Evolutionary conservation across 2,797 vertebrate species (phyloP), one percentile per base, ranked within the genome.

Genomic region (Oreochromis grahami): DNA sequence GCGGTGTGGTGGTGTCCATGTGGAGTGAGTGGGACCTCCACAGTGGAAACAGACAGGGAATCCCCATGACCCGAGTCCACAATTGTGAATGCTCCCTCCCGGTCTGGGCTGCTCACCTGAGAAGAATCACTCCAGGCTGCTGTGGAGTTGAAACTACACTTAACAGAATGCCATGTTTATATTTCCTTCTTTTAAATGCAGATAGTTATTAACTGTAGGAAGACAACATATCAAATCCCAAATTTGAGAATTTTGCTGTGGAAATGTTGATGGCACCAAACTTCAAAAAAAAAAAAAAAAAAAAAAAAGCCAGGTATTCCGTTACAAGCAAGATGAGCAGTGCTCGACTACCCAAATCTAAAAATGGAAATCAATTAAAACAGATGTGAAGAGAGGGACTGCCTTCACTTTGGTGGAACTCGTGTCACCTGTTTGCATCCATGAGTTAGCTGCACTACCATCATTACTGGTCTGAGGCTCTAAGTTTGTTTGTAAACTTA

Each of bases 51-150:
- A 1, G 97, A 97, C 60, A 97, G 95, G 0, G 98, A 97, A 85
- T 98, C 98, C 2, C 97, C 97, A 29, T 97, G 97, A 55, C 98
- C 98, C 0, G 98, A 99, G 91, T 99, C 98, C 60, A 96, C 94
- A 34, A 98, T 94, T 53, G 97, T 96, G 80, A 93, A 96, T 8
- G 95, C 87, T n/a, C 93, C 96, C 77, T 98, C 97, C 76, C 97
- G 93, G 84, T 99, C 98, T 2, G 98, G 98, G 89, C 97, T 99
- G 97, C 97, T 98, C 94, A 98, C 96, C 91, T 98, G 98, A 76
- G 98, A 98, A 12, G 97, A 98, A 89, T 99, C 98, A 34, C 97
- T 98, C 98, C 98, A 99, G 84, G 97, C 96, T 91, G 96, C 95
- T 96, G 93, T 45, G 80, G 80, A 91, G 34, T 14, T 81, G 8